These are phyloP conservation scores for Pyrocoelia pectoralis DNA, from an alignment of 2,888 invertebrate genomes.

Conservation along the genomic window DNA sequence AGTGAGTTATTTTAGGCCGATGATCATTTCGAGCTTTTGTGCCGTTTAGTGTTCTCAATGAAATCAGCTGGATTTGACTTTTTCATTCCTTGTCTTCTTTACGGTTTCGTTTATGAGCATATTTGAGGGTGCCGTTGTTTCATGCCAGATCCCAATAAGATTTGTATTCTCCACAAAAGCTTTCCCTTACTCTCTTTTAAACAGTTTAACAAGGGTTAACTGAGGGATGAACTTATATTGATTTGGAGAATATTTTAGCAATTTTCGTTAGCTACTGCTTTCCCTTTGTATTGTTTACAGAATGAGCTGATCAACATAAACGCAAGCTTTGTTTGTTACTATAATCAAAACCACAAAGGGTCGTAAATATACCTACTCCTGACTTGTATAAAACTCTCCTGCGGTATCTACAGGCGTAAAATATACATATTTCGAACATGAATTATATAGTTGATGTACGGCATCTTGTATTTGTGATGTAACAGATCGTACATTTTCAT, in stretches of 20 bases:
- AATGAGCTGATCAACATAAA: conserved; percentile 47
- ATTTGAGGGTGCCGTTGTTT: conserved; percentile 39
- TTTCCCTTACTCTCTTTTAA: conserved; percentile 27
- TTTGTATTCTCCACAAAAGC: conserved; percentile 28
- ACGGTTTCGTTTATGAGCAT: conserved; percentile 41
- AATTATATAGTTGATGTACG: not conserved
- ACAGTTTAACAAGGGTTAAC: conserved; percentile 23
- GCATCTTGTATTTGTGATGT: not conserved
- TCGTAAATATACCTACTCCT: conserved; percentile 40
- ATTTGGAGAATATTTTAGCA: conserved; percentile 22
- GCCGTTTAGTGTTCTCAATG: conserved; percentile 46
- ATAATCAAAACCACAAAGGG: conserved; percentile 37
- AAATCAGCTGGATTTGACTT: conserved; percentile 46
- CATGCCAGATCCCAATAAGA: conserved; percentile 26
- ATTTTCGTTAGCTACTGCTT: conserved; percentile 34
- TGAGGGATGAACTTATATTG: conserved; percentile 29
- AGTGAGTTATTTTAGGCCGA: conserved; percentile 30
- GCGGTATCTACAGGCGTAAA: not conserved
- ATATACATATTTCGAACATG: not conserved
- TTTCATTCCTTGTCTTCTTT: conserved; percentile 43
- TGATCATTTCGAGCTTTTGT: conserved; percentile 40
- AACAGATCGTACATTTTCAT: no score
- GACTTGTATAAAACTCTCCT: conserved; percentile 34
- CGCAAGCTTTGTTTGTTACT: conserved; percentile 43
- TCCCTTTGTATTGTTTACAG: conserved; percentile 42